Evolutionary conservation across 2,888 invertebrate species (phyloP), one percentile per base, ranked within the genome.

Genomic region (Helicoverpa assulta): DNA sequence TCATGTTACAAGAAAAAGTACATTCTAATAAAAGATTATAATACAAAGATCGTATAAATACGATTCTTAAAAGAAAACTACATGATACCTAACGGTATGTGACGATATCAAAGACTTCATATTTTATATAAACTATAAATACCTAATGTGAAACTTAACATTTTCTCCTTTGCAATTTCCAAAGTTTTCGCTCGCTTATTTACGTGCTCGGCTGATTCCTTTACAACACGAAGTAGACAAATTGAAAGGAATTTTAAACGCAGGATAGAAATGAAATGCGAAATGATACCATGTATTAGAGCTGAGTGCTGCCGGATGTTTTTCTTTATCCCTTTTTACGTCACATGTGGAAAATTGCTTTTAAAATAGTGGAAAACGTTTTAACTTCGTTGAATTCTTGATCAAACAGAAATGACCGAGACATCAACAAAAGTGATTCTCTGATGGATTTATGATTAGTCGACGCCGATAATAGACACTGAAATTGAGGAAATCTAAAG

Each of bases 321-420:
- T 58, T 51, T 40, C 50, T 65, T 8, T n/a, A 43, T 65, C 63
- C 80, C 66, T 75, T 63, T 43, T 51, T n/a, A 63, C 69, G 51
- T 58, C 60, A 60, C 12, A 16, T 5, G 8, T 16, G n/a, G 10
- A 50, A 67, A 66, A 70, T 58, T 47, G 54, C 51, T 76, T 76
- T 67, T 54, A 69, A 70, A 66, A 63, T 52, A 43, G 50, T 43
- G 29, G n/a, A 14, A 47, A 33, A 57, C 53, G 19, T 47, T 64
- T 29, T 18, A 6, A 29, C 54, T 51, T 51, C 60, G 50, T 47
- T 19, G 12, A 6, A 14, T 37, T 64, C 16, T 50, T 70, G 62
- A 77, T 77, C 80, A 69, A 70, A 67, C 51, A 58, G 54, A 72
- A 70, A 63, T 60, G 19, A 18, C 19, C 47, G 65, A 69, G 51